These are phyloP conservation scores for Dioctria rufipes DNA, from an alignment of 2,888 invertebrate species.

Conservation along the genomic window DNA sequence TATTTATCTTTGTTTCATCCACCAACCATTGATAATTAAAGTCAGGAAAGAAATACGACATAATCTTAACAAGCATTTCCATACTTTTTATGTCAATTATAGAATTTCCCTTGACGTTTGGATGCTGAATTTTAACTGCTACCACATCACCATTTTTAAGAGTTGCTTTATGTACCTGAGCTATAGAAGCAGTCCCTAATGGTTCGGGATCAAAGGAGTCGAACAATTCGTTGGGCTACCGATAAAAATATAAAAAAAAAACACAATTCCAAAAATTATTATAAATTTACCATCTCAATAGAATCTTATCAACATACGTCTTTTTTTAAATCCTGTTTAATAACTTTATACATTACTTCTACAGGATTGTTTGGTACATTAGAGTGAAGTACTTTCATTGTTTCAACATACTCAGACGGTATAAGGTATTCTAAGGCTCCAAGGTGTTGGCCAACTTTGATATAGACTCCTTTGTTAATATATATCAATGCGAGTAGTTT, in stretches of 20 bases:
- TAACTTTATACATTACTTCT: slow-evolving; percentile 86
- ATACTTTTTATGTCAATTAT: slow-evolving; percentile 95
- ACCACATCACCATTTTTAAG: slow-evolving; percentile 85
- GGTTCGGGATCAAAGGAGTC: slow-evolving; percentile 87
- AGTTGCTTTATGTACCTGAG: slow-evolving; percentile 91
- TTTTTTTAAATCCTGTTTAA: slow-evolving; percentile 88
- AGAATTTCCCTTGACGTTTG: slow-evolving; percentile 89
- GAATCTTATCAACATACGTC: slow-evolving; percentile 75
- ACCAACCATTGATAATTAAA: slow-evolving; percentile 98
- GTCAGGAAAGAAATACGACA: slow-evolving; percentile 92
- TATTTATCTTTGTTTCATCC: slow-evolving; percentile 95
- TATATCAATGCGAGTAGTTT: slow-evolving; percentile 89
- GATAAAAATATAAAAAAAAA: slow-evolving; percentile 1
- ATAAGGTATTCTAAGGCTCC: slow-evolving; percentile 96
- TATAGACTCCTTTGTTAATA: slow-evolving; percentile 95
- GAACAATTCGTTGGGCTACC: slow-evolving; percentile 86
- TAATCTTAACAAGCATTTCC: slow-evolving; percentile 88
- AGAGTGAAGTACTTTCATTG: slow-evolving; percentile 92
- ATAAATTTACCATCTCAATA: too few relatives aligned
- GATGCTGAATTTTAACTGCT: slow-evolving; percentile 98
- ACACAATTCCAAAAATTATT: neutral
- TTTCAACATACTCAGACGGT: slow-evolving; percentile 92
- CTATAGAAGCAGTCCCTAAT: slow-evolving; percentile 95
- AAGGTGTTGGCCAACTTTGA: slow-evolving; percentile 97
- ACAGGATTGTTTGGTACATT: slow-evolving; percentile 91